phyloP scores from a whole-genome alignment of 2,113 vertebrate species.

The Myxocyprinus asiaticus region DNA sequence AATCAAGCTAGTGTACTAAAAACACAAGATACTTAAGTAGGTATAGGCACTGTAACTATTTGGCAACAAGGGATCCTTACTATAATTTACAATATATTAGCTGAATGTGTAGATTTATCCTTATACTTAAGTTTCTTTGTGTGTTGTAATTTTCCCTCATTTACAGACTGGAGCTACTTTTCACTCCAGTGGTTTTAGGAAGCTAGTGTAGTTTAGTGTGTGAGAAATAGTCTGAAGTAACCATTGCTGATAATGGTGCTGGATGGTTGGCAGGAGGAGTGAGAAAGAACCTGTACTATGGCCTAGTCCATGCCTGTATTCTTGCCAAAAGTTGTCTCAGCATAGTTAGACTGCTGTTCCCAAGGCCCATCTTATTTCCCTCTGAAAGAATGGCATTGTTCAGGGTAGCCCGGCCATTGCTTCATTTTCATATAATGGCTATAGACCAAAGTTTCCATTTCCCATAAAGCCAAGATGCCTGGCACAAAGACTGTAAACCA shows the following conservation, averaged over 20 bases:
- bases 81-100: too few species aligned
- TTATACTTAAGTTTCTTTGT: not conserved
- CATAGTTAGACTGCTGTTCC: slow-evolving; percentile 15
- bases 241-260: slow-evolving; percentile 31
- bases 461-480: slow-evolving; percentile 13
- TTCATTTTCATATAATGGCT: slow-evolving; percentile 45
- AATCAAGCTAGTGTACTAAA: too few species aligned
- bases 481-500: not conserved
- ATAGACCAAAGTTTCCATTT: slow-evolving; percentile 27
- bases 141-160: slow-evolving; percentile 18
- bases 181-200: slow-evolving; percentile 2
- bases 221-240: slow-evolving; percentile 18
- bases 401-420: slow-evolving; percentile 1
- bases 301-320: not conserved
- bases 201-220: slow-evolving; percentile 19
- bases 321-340: slow-evolving; percentile 19
- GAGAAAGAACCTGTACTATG: slow-evolving; percentile 26
- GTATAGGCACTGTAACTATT: too few species aligned
- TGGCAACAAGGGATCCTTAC: too few species aligned
- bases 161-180: not conserved
- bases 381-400: slow-evolving; percentile 54
- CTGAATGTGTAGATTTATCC: not conserved
- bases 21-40: too few species aligned
- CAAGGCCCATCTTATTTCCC: slow-evolving; percentile 35
- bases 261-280: slow-evolving; percentile 9